Base-by-base conservation (phyloP, 2,797 vertebrate species). In the Lateolabrax maculatus region DNA sequence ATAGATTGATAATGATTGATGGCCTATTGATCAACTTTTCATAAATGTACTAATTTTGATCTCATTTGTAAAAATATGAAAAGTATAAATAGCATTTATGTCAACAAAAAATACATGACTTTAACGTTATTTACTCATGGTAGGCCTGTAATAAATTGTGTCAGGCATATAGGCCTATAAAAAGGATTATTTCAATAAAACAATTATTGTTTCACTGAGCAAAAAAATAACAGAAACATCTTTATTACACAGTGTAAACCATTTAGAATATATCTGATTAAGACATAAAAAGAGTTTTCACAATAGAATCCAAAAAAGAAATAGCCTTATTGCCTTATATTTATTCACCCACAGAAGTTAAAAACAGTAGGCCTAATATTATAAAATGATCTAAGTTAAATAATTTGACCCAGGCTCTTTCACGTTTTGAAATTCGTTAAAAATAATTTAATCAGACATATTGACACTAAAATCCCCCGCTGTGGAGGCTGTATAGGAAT, bases 371-470 rank as follows among this genome's bases (percentile, higher is more conserved):
- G 75, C 53, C 60, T 68, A 13, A 77, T 53, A 29, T 66, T 6
- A 51, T 1, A 27, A 31, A 74, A 56, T 52, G 16, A 48, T 56
- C 15, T 5, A 0, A 2, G n/a, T 31, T 41, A 19, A 75, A 72
- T 49, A 0, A 55, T 66, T 53, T 15, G 9, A 10, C 49, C 9
- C 19, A 77, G 58, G 36, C 39, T 36, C 19, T 21, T 67, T n/a
- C 53, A 31, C 9, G 51, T 74, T 78, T 53, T 46, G 58, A 57
- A 87, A 86, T 92, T 93, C 90, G 92, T 93, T 91, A 39, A 67
- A 18, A 72, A 89, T 85, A 89, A 91, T 89, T 90, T 29, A 60
- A 6, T 27, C 21, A 2, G 66, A 81, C 83, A 87, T 71, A 51
- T 67, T 81, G 79, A 62, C 75, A 53, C 16, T 61, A 9, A 49